Conservation (phyloP, 2,797 vertebrate species). For the Macrochelys suwanniensis region DNA sequence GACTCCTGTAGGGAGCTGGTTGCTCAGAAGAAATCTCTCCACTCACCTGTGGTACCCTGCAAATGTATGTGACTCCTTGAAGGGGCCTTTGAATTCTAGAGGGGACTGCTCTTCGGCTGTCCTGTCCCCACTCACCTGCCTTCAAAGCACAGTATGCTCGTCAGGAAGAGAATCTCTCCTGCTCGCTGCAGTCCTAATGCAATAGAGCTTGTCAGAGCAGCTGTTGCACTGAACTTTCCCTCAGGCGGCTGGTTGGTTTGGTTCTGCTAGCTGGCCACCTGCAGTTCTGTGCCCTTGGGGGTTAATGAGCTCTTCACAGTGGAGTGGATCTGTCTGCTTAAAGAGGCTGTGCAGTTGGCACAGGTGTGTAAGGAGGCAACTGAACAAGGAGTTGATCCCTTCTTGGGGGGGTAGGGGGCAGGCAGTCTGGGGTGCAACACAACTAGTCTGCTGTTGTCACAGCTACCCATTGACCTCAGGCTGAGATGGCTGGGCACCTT, state of each 20-base stretch:
- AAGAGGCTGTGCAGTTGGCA: background rate
- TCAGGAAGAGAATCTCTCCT: background rate
- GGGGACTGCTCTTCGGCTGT: background rate
- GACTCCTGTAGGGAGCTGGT: background rate
- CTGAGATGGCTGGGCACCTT: background rate
- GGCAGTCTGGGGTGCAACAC: background rate
- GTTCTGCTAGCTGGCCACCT: background rate
- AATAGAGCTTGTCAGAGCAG: background rate
- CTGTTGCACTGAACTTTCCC: background rate
- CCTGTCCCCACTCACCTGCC: background rate
- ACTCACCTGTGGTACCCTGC: background rate
- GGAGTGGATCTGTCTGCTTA: background rate
- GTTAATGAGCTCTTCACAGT: background rate
- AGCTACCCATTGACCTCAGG: background rate
- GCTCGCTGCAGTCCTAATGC: background rate
- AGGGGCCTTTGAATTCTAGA: background rate
- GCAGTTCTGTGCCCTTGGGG: background rate
- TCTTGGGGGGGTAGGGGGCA: background rate
- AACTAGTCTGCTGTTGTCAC: background rate
- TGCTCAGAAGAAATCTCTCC: background rate
- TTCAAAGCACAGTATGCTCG: background rate
- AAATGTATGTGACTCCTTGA: background rate
- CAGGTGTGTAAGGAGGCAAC: background rate
- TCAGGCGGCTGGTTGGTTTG: background rate
- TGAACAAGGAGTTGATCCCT: background rate